phyloP scores from a whole-genome alignment of 2,888 invertebrate species.

The Agriopis aurantiaria region DNA sequence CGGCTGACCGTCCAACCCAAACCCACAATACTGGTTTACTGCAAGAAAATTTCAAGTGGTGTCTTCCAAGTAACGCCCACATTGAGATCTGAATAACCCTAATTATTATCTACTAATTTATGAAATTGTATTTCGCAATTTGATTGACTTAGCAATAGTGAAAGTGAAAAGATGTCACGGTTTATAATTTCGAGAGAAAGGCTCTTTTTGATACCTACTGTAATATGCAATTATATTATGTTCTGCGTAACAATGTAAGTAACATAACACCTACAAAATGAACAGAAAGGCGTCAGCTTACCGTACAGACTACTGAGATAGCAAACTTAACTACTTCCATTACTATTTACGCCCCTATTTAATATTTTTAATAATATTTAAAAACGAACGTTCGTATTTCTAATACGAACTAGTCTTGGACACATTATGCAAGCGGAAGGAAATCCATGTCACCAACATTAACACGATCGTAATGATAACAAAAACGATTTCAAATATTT shows the following conservation, averaged over 20 bases:
- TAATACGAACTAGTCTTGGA: neutral
- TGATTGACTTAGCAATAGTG: conserved; percentile 77
- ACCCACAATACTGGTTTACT: conserved; percentile 57
- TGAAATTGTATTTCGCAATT: conserved; percentile 71
- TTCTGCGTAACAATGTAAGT: conserved; percentile 47
- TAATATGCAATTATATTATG: conserved; percentile 50
- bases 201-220: conserved; percentile 61
- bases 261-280: neutral
- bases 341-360: neutral
- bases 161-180: conserved; percentile 82
- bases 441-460: conserved; percentile 2
- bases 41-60: conserved; percentile 47
- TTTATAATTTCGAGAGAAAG: conserved; percentile 80
- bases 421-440: conserved; percentile 2
- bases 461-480: conserved; percentile 6
- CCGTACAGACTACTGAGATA: neutral
- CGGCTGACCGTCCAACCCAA: conserved; percentile 49
- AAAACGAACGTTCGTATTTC: too few species aligned
- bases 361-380: neutral
- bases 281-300: neutral
- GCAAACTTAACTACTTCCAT: neutral
- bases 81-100: conserved; percentile 58
- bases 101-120: conserved; percentile 72
- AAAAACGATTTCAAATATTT: conserved; percentile 3
- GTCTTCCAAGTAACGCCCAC: conserved; percentile 54